These are phyloP conservation scores for Kradibia gibbosae DNA, from an alignment of 1,140 invertebrate species.

Conservation along the genomic window DNA sequence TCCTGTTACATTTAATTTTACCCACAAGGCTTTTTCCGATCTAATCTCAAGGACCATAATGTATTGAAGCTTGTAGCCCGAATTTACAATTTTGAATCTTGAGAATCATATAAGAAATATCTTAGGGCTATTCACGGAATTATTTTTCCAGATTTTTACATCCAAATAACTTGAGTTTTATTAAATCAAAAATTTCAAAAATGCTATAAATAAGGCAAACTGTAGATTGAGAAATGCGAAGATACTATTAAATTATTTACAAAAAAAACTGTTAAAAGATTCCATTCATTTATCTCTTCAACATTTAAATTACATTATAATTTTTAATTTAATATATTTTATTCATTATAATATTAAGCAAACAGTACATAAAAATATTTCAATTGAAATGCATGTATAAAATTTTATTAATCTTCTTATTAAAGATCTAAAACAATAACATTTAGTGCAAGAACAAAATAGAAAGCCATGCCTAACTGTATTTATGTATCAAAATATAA, in stretches of 20 bases:
- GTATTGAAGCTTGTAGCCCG: neutral
- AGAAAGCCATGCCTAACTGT: neutral
- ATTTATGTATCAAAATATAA: neutral
- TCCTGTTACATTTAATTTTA: slow-evolving; percentile 17
- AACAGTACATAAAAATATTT: too few species aligned
- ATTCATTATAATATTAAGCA: too few species aligned
- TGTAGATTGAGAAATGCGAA: neutral
- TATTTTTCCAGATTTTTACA: neutral
- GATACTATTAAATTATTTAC: too few species aligned
- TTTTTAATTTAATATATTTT: too few species aligned
- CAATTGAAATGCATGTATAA: too few species aligned
- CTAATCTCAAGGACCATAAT: neutral
- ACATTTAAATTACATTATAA: too few species aligned
- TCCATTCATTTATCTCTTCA: too few species aligned
- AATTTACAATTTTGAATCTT: neutral
- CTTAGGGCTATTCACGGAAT: neutral
- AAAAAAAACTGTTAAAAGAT: too few species aligned
- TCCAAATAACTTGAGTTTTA: neutral
- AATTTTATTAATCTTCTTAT: too few species aligned
- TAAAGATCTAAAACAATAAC: neutral
- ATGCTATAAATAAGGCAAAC: too few species aligned
- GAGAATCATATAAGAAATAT: neutral
- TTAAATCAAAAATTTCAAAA: too few species aligned
- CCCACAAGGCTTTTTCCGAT: neutral
- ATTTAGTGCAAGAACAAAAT: neutral